Evolutionary conservation across 2,888 invertebrate species (phyloP), one percentile per base, ranked within the genome.

Genomic region (Mimumesa dahlbomi): DNA sequence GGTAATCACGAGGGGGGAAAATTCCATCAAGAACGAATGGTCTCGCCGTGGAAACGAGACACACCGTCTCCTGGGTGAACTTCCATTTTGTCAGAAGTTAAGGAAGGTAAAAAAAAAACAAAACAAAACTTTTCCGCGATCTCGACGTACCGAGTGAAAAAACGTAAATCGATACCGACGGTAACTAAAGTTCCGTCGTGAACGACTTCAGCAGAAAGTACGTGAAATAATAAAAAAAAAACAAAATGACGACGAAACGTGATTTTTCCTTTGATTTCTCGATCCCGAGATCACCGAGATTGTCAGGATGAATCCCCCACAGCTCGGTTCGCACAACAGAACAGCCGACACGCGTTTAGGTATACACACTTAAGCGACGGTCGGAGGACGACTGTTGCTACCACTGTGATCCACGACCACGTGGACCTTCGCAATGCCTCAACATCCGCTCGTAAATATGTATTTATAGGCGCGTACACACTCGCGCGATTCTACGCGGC

Each of bases 341-440:
- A 43, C 65, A 67, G 66, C 72, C 29, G 67, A 42, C 56, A 57
- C 73, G 16, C 59, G 76, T 59, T 70, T 70, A n/a, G n/a, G n/a
- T n/a, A 59, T 75, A 54, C 71, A 71, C 67, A 62, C 77, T 77
- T 70, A 73, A 64, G 76, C 82, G 79, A 79, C 84, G 81, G 77
- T 65, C 77, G 75, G 80, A 75, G 65, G 62, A 73, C 80, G 83
- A 86, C 85, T 86, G 85, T 82, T 83, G 73, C 79, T 78, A 73
- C 75, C 76, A 78, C 79, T 66, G 72, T 78, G 59, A 79, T 73
- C 74, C 73, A 73, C 75, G 71, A 85, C 77, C 85, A 85, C 85
- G 85, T 85, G 85, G 85, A 82, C 77, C 77, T 79, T 75, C 72
- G 49, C 78, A 67, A 69, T 77, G 66, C 71, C 59, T 67, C 73